Conservation (phyloP, 2,888 invertebrate species). For the Hymenopus coronatus region DNA sequence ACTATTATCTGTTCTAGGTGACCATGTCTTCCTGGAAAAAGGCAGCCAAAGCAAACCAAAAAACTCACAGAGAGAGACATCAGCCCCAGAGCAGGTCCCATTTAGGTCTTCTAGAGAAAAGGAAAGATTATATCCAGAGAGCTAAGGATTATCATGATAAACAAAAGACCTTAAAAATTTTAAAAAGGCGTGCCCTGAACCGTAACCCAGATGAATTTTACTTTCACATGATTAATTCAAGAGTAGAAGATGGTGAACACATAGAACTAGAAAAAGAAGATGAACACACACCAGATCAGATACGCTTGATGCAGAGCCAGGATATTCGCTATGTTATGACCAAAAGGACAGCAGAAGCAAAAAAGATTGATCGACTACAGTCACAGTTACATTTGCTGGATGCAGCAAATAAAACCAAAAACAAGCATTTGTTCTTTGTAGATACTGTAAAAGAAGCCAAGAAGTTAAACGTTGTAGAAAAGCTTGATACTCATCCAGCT, state of each 20-base stretch:
- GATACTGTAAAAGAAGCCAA: constrained; percentile 60
- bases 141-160: constrained; percentile 80
- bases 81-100: constrained; percentile 76
- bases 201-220: constrained; percentile 99
- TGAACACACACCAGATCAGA: constrained; percentile 78
- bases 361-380: constrained; percentile 72
- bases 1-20: background rate
- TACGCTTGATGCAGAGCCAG: constrained; percentile 85
- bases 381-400: constrained; percentile 80
- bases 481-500: constrained; percentile 71
- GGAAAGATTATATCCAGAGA: constrained; percentile 79
- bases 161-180: constrained; percentile 72
- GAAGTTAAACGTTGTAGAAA: constrained; percentile 65
- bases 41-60: constrained; percentile 79
- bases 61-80: constrained; percentile 79
- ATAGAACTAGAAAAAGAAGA: constrained; percentile 65
- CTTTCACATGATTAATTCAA: constrained; percentile 93
- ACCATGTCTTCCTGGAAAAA: constrained; percentile 88
- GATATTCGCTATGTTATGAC: constrained; percentile 86
- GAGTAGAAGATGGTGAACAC: constrained; percentile 59
- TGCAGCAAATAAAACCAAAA: constrained; percentile 62
- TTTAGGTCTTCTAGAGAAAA: constrained; percentile 81
- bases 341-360: constrained; percentile 79
- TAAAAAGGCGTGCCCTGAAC: constrained; percentile 81
- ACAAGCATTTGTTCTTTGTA: constrained; percentile 78